Conservation (phyloP, 1,140 invertebrate genomes). For the Hycleus cichorii region DNA sequence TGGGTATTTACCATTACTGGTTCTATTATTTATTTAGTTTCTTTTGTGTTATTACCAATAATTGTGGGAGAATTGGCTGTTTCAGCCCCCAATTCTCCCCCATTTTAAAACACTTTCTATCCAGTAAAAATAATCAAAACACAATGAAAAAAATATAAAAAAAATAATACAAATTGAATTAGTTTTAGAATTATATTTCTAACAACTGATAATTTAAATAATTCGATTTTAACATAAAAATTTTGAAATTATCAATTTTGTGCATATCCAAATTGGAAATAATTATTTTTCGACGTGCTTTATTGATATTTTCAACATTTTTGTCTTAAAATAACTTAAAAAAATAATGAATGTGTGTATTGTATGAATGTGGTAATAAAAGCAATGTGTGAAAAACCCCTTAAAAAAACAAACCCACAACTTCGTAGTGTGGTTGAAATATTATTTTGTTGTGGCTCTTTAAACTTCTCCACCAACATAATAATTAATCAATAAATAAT, state of each 20-base stretch:
- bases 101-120: no score
- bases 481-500: no score
- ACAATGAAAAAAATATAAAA: background rate
- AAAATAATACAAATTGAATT: slow-evolving; percentile 3
- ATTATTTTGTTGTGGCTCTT: no score
- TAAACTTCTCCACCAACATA: no score
- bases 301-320: no score
- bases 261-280: background rate
- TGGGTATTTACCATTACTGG: slow-evolving; percentile 15
- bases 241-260: background rate
- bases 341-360: background rate
- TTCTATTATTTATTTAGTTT: slow-evolving; percentile 8
- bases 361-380: background rate
- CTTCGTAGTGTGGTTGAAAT: no score
- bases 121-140: background rate
- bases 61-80: slow-evolving; percentile 1
- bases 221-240: background rate
- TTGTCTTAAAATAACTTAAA: no score
- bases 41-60: background rate
- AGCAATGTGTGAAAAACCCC: no score
- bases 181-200: slow-evolving; percentile 12
- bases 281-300: slow-evolving; percentile 12
- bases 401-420: no score
- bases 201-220: background rate
- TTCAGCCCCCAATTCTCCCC: background rate